These are phyloP conservation scores for Teleogryllus occipitalis DNA, from an alignment of 1,140 invertebrate genomes.

Conservation along the genomic window DNA sequence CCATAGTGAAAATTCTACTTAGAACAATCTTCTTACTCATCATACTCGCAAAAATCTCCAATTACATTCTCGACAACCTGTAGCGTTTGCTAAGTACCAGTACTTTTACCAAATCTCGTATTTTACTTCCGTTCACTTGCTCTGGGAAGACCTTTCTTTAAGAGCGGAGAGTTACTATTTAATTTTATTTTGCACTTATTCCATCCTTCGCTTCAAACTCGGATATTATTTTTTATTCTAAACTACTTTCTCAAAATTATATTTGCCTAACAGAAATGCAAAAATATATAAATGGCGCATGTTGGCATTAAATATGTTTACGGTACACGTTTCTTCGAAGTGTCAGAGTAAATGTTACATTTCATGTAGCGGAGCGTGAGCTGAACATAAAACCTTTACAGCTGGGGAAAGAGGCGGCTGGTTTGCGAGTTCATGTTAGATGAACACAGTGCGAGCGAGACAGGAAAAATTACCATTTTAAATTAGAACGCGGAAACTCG, in stretches of 20 bases:
- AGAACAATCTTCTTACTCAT: no score
- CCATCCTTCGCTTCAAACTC: no score
- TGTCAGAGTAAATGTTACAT: background rate
- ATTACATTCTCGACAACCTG: no score
- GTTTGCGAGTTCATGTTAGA: background rate
- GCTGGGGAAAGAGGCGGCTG: background rate
- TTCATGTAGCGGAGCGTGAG: background rate
- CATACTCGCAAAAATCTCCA: no score
- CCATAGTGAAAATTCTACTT: no score
- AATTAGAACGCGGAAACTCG: background rate
- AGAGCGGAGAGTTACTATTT: no score
- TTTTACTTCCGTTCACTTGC: no score
- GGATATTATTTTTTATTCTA: no score
- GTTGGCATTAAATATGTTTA: background rate
- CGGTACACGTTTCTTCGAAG: background rate
- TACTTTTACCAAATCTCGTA: no score
- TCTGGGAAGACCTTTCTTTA: no score
- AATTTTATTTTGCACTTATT: no score
- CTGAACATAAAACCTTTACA: background rate
- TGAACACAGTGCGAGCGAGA: background rate
- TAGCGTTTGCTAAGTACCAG: no score
- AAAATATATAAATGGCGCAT: background rate
- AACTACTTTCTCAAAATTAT: background rate
- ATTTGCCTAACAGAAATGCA: background rate
- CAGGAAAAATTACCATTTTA: conserved; percentile 1